Evolutionary conservation across 2,113 vertebrate genomes (phyloP).

Genomic region (Arvicanthis niloticus): DNA sequence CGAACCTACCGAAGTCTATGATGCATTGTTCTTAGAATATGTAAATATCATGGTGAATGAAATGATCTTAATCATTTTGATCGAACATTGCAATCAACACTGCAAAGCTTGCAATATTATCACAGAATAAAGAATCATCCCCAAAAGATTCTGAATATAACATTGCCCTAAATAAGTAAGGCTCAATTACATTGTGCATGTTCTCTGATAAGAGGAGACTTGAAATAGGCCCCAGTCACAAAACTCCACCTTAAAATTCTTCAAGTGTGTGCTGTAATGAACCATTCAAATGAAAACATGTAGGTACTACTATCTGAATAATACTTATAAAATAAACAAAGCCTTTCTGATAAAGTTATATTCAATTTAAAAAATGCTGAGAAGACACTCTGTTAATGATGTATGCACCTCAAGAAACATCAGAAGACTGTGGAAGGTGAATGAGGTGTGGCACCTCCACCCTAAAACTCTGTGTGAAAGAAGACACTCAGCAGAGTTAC

Average conservation of each 20-base stretch:
- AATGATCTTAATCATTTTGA: not conserved
- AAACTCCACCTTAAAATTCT: not conserved
- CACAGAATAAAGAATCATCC: not conserved
- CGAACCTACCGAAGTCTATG: not conserved
- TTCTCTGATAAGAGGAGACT: not conserved
- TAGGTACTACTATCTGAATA: not conserved
- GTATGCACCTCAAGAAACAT: not conserved
- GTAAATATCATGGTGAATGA: not conserved
- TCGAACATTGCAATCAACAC: not conserved
- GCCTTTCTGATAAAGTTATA: not conserved
- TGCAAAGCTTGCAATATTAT: not conserved
- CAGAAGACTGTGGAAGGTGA: not conserved
- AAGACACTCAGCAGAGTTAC: not conserved
- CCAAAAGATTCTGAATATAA: not conserved
- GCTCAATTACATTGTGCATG: fast-evolving
- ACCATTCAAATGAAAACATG: not conserved
- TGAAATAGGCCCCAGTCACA: not conserved
- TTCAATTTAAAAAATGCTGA: not conserved
- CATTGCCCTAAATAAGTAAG: not conserved
- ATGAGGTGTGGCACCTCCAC: not conserved
- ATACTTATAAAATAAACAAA: not conserved
- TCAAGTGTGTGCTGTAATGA: not conserved
- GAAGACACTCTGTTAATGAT: not conserved
- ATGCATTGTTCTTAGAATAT: not conserved
- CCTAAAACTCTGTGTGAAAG: not conserved